Conservation (phyloP, 1,140 invertebrate genomes). For the Papilio glaucus region DNA sequence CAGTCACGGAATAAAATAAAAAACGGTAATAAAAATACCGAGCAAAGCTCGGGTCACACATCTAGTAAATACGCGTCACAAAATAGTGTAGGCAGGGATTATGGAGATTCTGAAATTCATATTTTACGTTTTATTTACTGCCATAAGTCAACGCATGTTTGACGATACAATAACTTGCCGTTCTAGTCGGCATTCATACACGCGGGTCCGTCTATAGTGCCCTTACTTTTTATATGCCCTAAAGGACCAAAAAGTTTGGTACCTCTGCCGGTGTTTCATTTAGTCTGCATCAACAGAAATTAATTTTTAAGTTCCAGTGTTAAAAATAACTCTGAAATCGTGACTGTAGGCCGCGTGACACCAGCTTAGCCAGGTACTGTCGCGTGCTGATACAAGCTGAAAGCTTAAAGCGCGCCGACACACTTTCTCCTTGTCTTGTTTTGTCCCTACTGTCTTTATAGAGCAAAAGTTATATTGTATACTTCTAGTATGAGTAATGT, state of each 20-base stretch:
- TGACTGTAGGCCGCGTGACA: neutral
- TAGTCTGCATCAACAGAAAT: neutral
- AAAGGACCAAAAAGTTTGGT: no score
- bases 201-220: no score
- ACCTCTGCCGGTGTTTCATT: neutral
- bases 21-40: no score
- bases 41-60: no score
- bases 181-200: no score
- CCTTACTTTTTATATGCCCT: no score
- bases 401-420: neutral
- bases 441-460: neutral
- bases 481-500: neutral
- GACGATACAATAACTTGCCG: no score
- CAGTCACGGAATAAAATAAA: no score
- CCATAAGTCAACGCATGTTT: no score
- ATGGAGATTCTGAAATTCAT: no score
- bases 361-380: neutral
- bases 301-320: neutral
- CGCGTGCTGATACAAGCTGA: neutral
- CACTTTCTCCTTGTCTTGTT: conserved; percentile 7
- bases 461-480: neutral
- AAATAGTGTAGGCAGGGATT: neutral
- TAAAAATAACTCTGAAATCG: neutral
- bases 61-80: neutral
- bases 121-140: no score